A percentile compares a stretch with the other conserved stretches of the same genome.
phyloP scores from a whole-genome alignment of 2,888 invertebrate species.

The Melieria crassipennis region DNA sequence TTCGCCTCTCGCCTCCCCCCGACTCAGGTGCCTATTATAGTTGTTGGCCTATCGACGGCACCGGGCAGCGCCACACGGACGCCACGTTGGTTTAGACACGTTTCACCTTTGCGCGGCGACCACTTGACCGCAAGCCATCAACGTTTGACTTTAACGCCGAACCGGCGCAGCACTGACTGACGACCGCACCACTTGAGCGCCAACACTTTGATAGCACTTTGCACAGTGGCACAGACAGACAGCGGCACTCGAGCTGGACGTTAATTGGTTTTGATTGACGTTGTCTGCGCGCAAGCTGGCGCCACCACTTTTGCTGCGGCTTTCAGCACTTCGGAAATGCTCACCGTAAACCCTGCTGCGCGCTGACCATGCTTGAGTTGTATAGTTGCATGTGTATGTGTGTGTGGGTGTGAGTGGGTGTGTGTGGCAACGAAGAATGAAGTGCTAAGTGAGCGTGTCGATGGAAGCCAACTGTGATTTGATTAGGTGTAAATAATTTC shows the following conservation, averaged over 20 bases:
- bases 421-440: conserved; percentile 9
- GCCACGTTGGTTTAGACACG: no score
- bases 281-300: conserved; percentile 36
- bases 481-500: background rate
- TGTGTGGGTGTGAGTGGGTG: background rate
- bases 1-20: no score
- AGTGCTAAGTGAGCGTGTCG: conserved; percentile 3
- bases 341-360: background rate
- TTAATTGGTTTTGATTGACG: conserved; percentile 46
- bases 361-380: no score
- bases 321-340: conserved; percentile 2
- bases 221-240: background rate
- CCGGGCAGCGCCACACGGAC: no score
- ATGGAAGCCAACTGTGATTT: conserved; percentile 17
- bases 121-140: conserved; percentile 23
- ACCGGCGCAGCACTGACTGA: background rate
- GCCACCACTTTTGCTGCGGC: background rate
- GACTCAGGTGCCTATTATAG: no score
- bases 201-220: background rate
- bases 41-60: no score
- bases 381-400: background rate
- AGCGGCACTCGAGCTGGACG: conserved; percentile 38
- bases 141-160: conserved; percentile 25
- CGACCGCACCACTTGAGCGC: background rate
- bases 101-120: conserved; percentile 24